Percentiles rank a stretch among this genome's conserved stretches.
These are phyloP conservation scores for Platerodrilus igneus DNA, from an alignment of 2,888 invertebrate genomes.

Conservation along the genomic window DNA sequence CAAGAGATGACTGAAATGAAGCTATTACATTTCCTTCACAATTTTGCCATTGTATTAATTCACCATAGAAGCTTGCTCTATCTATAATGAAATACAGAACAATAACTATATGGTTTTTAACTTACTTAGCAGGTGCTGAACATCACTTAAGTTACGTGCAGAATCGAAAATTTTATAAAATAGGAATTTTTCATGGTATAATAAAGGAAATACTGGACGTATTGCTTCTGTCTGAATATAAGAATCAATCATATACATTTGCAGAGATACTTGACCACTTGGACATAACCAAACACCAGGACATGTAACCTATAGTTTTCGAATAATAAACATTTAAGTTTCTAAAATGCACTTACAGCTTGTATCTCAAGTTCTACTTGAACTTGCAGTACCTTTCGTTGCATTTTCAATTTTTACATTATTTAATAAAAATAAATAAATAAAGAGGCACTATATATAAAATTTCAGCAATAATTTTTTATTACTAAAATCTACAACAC, in stretches of 20 bases:
- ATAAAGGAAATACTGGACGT: constrained; percentile 66
- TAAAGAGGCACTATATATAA: background rate
- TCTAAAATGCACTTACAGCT: constrained; percentile 45
- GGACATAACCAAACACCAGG: constrained; percentile 84
- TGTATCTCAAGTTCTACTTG: constrained; percentile 57
- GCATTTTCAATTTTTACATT: constrained; percentile 30
- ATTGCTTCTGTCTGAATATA: constrained; percentile 63
- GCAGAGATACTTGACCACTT: constrained; percentile 69
- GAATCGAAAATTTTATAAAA: constrained; percentile 58
- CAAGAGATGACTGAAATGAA: constrained; percentile 59
- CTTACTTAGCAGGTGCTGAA: constrained; percentile 49
- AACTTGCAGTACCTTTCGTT: constrained; percentile 54
- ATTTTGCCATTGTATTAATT: constrained; percentile 61
- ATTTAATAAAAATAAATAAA: constrained; percentile 50
- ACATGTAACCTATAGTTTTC: constrained; percentile 61
- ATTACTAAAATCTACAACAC: background rate
- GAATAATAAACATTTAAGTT: background rate
- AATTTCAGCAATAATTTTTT: background rate
- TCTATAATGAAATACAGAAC: constrained; percentile 42
- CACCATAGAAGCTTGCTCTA: constrained; percentile 58
- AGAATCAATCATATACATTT: constrained; percentile 64
- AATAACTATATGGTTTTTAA: constrained; percentile 28
- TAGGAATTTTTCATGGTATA: constrained; percentile 66
- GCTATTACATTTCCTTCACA: constrained; percentile 54
- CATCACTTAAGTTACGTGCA: constrained; percentile 46